Percentiles rank a stretch among this genome's conserved stretches.
These are phyloP conservation scores for Clarias pachynema DNA, from an alignment of 2,797 vertebrate genomes.

Conservation along the genomic window DNA sequence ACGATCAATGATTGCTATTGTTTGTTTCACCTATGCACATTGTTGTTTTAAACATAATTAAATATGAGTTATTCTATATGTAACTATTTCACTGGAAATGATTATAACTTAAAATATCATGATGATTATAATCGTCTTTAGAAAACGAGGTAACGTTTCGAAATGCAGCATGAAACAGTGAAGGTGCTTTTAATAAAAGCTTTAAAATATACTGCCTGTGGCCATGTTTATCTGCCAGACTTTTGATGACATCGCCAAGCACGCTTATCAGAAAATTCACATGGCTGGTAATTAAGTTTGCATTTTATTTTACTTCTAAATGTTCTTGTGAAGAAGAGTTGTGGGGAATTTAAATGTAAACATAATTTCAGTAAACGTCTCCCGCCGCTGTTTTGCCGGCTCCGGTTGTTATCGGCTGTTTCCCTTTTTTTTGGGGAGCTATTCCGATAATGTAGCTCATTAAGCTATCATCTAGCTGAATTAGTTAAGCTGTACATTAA, in stretches of 20 bases:
- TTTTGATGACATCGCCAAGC: not conserved
- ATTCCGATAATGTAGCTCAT: slow-evolving; percentile 24
- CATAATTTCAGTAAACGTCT: not conserved
- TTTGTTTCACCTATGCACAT: not conserved
- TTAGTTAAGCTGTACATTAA: slow-evolving; percentile 31
- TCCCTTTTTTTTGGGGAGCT: slow-evolving; percentile 10
- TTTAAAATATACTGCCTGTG: not conserved
- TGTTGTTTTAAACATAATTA: not conserved
- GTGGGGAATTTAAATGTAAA: not conserved
- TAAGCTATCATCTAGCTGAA: slow-evolving; percentile 26
- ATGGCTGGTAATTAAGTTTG: not conserved
- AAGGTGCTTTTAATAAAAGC: not conserved
- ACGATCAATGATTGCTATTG: not conserved
- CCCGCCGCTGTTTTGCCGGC: not conserved
- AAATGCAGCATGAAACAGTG: not conserved
- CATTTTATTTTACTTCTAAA: not conserved
- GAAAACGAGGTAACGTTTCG: not conserved
- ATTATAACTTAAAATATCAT: not conserved
- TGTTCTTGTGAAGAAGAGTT: too few relatives aligned
- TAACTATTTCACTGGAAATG: not conserved
- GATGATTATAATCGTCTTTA: not conserved
- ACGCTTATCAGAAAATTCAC: not conserved
- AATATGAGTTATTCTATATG: not conserved
- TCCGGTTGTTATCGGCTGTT: not conserved
- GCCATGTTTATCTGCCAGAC: not conserved